These are phyloP conservation scores for Diaphora mendica DNA, from an alignment of 2,888 invertebrate genomes.

Conservation along the genomic window DNA sequence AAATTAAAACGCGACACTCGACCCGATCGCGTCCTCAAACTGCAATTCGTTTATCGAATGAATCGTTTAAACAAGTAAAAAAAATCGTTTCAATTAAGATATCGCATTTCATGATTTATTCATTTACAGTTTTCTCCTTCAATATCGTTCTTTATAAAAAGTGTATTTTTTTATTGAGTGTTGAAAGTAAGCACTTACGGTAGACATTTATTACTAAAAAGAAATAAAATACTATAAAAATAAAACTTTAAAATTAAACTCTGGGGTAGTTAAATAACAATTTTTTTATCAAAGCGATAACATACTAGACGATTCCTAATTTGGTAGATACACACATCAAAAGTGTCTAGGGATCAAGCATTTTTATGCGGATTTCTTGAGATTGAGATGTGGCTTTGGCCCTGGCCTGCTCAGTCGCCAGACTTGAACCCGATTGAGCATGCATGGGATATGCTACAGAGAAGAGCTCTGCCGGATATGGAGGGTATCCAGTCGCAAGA, in stretches of 20 bases:
- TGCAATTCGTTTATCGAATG: conserved; percentile 75
- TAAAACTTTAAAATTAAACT: neutral
- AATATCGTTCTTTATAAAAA: neutral
- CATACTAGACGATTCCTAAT: too few relatives aligned
- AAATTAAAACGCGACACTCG: conserved; percentile 85
- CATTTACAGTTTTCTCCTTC: conserved; percentile 20
- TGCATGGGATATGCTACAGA: too few relatives aligned
- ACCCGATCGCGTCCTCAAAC: conserved; percentile 76
- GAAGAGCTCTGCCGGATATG: too few relatives aligned
- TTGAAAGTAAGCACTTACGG: neutral
- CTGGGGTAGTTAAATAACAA: neutral
- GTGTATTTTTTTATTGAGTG: neutral
- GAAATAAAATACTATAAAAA: neutral
- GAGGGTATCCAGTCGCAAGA: too few relatives aligned
- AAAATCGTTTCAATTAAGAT: conserved; percentile 31
- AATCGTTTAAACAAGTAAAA: conserved; percentile 61
- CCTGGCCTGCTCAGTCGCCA: too few relatives aligned
- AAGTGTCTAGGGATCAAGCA: too few relatives aligned
- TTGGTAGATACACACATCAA: too few relatives aligned
- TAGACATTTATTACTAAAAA: neutral
- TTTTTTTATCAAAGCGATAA: neutral
- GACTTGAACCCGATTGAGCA: too few relatives aligned
- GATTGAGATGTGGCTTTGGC: too few relatives aligned
- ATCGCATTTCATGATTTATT: conserved; percentile 35
- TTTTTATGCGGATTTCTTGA: too few relatives aligned